Percentiles rank a stretch among this genome's conserved stretches.
These are phyloP conservation scores for Magallana gigas DNA, from an alignment of 1,140 invertebrate genomes.

Conservation along the genomic window DNA sequence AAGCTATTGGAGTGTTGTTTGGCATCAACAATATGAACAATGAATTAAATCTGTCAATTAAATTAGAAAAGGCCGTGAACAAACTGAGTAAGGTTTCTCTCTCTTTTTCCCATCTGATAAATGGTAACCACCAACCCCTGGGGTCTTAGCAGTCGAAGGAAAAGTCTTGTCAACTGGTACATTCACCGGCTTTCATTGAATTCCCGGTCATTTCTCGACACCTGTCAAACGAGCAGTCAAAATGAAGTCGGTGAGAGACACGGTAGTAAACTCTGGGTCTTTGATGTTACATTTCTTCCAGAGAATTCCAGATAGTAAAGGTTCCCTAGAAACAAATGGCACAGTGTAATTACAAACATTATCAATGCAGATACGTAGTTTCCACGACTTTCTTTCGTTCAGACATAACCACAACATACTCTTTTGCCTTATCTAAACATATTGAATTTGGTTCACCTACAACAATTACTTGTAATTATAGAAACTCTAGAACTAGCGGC, in stretches of 20 bases:
- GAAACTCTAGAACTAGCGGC: no score
- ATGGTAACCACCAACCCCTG: not conserved
- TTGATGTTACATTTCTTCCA: not conserved
- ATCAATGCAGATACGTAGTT: no score
- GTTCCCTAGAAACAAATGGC: no score
- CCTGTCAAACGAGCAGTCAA: not conserved
- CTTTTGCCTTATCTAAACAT: no score
- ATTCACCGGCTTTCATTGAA: not conserved
- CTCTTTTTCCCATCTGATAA: not conserved
- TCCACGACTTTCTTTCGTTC: no score
- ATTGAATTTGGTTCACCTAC: no score
- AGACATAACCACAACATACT: no score
- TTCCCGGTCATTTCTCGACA: not conserved
- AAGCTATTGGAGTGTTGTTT: not conserved
- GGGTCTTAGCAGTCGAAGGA: not conserved
- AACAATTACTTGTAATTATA: no score
- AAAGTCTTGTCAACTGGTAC: not conserved
- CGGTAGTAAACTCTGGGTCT: not conserved
- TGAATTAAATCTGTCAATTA: slow-evolving; percentile 34
- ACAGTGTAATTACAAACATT: no score
- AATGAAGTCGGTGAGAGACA: not conserved
- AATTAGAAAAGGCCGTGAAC: not conserved
- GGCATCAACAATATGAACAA: slow-evolving; percentile 27
- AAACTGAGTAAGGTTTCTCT: not conserved
- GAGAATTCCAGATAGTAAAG: not conserved